Conservation (phyloP, 2,113 vertebrate genomes). For the Anser cygnoides region DNA sequence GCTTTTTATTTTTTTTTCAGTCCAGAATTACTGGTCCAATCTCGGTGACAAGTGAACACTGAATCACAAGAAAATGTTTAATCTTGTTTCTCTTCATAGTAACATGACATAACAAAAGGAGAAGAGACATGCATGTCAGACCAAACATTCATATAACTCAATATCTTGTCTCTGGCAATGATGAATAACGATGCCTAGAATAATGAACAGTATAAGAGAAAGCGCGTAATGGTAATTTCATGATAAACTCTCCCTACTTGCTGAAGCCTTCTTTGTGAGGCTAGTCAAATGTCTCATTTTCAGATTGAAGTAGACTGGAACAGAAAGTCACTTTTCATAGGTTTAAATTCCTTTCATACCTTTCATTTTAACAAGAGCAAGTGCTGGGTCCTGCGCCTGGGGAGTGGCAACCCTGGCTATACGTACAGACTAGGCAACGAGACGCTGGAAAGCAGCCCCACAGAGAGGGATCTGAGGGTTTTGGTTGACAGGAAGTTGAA, state of each 20-base stretch:
- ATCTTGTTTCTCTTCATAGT: background rate
- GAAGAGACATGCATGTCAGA: background rate
- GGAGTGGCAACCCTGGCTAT: no score
- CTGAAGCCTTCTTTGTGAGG: background rate
- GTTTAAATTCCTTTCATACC: background rate
- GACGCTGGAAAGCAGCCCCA: no score
- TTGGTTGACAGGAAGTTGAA: no score
- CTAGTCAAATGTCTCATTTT: background rate
- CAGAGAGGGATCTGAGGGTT: no score
- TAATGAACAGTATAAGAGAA: background rate
- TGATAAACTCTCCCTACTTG: background rate
- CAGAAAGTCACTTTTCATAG: background rate
- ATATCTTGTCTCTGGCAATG: background rate
- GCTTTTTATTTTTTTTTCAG: background rate
- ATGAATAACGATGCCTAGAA: background rate
- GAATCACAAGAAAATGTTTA: background rate
- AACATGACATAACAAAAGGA: background rate
- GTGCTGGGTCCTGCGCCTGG: no score
- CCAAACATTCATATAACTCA: background rate
- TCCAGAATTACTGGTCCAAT: background rate
- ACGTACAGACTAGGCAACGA: no score
- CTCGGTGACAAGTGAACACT: background rate
- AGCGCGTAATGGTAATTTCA: background rate
- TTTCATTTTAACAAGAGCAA: background rate
- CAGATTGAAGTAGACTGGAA: background rate